Conservation (phyloP, 2,113 vertebrate genomes). For the Nibea coibor region DNA sequence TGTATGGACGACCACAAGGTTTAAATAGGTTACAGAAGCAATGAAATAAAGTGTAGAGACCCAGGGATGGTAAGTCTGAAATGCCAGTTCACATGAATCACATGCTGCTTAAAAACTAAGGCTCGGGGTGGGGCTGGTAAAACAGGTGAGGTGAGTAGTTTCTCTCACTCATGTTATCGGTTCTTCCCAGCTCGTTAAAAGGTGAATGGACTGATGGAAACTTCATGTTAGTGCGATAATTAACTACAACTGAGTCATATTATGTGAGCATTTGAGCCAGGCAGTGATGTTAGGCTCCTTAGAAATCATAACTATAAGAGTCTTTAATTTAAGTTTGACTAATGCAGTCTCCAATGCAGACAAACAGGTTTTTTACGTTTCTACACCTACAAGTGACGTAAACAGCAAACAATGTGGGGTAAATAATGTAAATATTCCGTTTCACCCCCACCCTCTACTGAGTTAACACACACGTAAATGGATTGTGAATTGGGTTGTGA, state of each 20-base stretch:
- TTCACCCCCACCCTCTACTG: not conserved
- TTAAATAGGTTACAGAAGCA: not conserved
- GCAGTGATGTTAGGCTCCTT: not conserved
- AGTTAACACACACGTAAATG: not conserved
- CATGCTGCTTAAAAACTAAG: conserved; percentile 55
- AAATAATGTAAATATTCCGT: not conserved
- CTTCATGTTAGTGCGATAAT: not conserved
- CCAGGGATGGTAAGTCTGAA: conserved; percentile 29
- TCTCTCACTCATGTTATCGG: conserved; percentile 34
- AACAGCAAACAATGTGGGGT: not conserved
- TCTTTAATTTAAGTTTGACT: not conserved
- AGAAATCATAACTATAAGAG: not conserved
- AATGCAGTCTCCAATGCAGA: conserved; percentile 15
- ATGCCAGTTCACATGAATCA: conserved; percentile 59
- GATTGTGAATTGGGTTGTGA: not conserved
- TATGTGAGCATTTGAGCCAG: not conserved
- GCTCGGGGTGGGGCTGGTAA: conserved; percentile 64
- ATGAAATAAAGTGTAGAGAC: not conserved
- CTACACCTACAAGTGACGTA: not conserved
- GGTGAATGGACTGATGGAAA: not conserved
- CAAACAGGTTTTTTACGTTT: conserved; percentile 36
- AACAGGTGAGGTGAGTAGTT: conserved; percentile 75
- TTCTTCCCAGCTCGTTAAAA: conserved; percentile 1
- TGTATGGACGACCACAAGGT: conserved; percentile 4
- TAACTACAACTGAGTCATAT: not conserved